Conservation (phyloP, 2,113 vertebrate species). For the Rhabdornis inornatus region DNA sequence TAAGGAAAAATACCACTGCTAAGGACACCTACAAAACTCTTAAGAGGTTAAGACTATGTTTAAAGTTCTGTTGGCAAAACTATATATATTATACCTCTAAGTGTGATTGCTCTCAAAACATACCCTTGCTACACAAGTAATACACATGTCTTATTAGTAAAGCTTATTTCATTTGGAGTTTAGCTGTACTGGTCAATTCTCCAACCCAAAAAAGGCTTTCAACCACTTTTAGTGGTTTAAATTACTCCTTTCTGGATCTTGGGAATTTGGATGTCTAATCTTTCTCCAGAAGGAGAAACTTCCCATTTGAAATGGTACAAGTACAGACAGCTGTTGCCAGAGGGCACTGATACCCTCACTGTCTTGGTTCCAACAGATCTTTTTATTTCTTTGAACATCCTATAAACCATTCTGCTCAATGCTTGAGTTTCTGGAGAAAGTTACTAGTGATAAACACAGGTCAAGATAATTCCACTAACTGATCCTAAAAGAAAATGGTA, state of each 20-base stretch:
- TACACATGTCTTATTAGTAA: not conserved
- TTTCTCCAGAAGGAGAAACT: not conserved
- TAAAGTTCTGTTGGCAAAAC: not conserved
- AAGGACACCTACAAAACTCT: not conserved
- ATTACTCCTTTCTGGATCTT: not conserved
- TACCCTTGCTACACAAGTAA: not conserved
- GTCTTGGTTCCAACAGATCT: not conserved
- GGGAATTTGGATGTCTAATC: not conserved
- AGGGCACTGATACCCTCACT: not conserved
- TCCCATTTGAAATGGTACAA: not conserved
- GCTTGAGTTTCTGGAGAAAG: not conserved
- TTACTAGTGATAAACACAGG: not conserved
- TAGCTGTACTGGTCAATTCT: not conserved
- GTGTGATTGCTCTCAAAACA: not conserved
- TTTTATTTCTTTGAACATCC: not conserved
- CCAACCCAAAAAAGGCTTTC: not conserved
- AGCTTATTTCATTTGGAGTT: not conserved
- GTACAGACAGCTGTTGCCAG: not conserved
- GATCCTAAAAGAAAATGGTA: not conserved
- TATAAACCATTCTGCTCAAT: not conserved
- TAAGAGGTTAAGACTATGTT: not conserved
- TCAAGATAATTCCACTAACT: not conserved
- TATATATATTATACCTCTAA: not conserved
- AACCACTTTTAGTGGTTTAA: not conserved
- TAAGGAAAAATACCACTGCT: not conserved